Conservation (phyloP, 2,797 vertebrate genomes). For the Pangasius mekongensis region DNA sequence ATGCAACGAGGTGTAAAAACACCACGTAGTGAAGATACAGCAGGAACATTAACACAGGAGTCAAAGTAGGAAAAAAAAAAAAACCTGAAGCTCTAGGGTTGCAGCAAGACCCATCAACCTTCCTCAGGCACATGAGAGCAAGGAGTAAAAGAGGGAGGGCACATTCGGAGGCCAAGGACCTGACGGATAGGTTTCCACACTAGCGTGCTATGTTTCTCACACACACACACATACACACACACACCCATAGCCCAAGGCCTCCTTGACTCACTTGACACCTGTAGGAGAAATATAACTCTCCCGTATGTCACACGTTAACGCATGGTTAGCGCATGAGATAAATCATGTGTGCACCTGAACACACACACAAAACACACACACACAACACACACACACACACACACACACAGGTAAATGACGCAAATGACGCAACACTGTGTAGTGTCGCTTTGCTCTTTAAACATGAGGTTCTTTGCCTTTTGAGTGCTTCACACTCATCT, state of each 20-base stretch:
- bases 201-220: constrained; percentile 21
- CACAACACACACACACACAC: constrained; percentile 27
- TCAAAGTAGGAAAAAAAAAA: not conserved
- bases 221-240: constrained; percentile 5
- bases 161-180: not conserved
- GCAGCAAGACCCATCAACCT: not conserved
- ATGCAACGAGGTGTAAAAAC: too few species aligned
- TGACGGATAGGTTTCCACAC: constrained; percentile 34
- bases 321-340: not conserved
- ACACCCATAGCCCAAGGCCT: constrained; percentile 29
- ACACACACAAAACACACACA: constrained; percentile 17
- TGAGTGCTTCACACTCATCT: constrained; percentile 16
- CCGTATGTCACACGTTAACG: constrained; percentile 1
- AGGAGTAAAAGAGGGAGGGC: not conserved
- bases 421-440: not conserved
- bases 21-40: not conserved
- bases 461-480: not conserved
- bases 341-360: constrained; percentile 22
- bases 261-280: constrained; percentile 36
- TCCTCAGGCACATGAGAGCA: not conserved
- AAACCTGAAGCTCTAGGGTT: not conserved
- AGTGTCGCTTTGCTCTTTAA: not conserved
- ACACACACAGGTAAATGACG: not conserved
- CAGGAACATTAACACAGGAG: not conserved
- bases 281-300: constrained; percentile 25